Conservation (phyloP, 2,888 invertebrate species). For the Melieria picta region DNA sequence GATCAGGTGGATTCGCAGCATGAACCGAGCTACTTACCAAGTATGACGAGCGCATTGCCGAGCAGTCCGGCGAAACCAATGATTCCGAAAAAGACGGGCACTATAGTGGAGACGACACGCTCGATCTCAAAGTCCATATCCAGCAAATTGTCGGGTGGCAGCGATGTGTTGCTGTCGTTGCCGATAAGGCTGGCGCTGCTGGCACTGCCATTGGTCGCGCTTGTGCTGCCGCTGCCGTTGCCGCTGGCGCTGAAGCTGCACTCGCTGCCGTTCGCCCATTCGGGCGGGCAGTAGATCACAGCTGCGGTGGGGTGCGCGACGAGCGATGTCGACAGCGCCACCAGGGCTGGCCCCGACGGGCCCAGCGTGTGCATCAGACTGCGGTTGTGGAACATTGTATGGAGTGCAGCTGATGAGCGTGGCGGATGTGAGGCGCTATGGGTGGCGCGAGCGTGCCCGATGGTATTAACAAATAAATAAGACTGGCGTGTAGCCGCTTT, state of each 20-base stretch:
- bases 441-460: too few species aligned
- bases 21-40: slow-evolving; percentile 64
- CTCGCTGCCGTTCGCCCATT: slow-evolving; percentile 45
- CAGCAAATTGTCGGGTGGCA: slow-evolving; percentile 54
- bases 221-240: slow-evolving; percentile 31
- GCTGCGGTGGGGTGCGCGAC: slow-evolving; percentile 28
- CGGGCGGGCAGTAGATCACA: slow-evolving; percentile 45
- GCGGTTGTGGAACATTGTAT: neutral
- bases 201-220: slow-evolving; percentile 30
- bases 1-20: too few species aligned
- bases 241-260: slow-evolving; percentile 25
- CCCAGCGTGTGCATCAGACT: slow-evolving; percentile 7
- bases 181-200: slow-evolving; percentile 29
- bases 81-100: slow-evolving; percentile 85
- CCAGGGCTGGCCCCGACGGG: slow-evolving; percentile 32
- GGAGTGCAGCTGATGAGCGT: too few species aligned
- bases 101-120: slow-evolving; percentile 76
- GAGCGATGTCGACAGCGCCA: slow-evolving; percentile 42
- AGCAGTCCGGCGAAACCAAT: slow-evolving; percentile 88
- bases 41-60: slow-evolving; percentile 88
- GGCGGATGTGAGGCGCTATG: too few species aligned
- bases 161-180: slow-evolving; percentile 40
- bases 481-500: too few species aligned
- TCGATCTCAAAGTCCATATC: slow-evolving; percentile 67
- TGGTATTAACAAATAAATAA: too few species aligned